phyloP scores from a whole-genome alignment of 2,797 vertebrate genomes.

The Chiroxiphia lanceolata region DNA sequence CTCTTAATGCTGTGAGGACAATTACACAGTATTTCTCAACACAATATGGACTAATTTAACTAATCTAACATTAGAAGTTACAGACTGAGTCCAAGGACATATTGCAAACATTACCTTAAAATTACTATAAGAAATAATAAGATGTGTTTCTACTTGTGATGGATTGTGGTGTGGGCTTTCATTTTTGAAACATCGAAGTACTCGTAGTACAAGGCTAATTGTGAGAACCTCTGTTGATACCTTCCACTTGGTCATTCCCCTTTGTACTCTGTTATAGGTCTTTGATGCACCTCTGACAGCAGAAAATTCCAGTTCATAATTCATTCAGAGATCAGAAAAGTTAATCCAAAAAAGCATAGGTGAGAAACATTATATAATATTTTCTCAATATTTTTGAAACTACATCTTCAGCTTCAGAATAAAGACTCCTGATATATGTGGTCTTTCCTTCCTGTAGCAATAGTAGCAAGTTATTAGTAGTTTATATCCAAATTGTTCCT shows the following conservation, averaged over 20 bases:
- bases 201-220: not conserved
- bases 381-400: not conserved
- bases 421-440: not conserved
- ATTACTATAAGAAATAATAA: not conserved
- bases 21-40: not conserved
- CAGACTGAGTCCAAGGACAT: fast-evolving
- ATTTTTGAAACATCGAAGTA: not conserved
- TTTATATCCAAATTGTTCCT: not conserved
- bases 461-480: not conserved
- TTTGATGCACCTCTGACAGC: not conserved
- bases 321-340: not conserved
- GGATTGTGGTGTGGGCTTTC: not conserved
- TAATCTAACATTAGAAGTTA: not conserved
- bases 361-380: not conserved
- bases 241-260: not conserved
- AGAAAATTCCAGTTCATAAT: not conserved
- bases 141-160: not conserved
- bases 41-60: not conserved
- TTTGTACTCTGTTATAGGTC: not conserved
- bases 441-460: not conserved
- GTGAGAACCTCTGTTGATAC: not conserved
- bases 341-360: not conserved
- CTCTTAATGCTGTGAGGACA: not conserved
- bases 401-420: not conserved
- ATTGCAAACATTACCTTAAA: not conserved